Conservation (phyloP, 1,140 invertebrate species). For the Scaptomyza hsui region DNA sequence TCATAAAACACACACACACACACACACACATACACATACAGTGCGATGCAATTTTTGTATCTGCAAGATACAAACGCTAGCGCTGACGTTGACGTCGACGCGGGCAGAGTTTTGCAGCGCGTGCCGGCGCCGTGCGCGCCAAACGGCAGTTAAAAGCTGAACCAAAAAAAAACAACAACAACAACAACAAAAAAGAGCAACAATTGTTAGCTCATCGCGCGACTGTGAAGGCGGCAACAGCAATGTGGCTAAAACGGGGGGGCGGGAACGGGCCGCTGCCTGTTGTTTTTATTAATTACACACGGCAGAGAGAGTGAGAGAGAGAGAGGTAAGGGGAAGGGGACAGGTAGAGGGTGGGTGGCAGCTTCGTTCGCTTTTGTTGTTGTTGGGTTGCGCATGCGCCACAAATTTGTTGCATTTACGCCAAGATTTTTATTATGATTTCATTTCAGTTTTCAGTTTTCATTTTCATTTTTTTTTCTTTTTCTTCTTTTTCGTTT, state of each 20-base stretch:
- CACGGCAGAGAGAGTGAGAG: slow-evolving; percentile 12
- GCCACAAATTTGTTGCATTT: slow-evolving; percentile 58
- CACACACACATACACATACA: slow-evolving; percentile 10
- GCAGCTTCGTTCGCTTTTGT: slow-evolving; percentile 31
- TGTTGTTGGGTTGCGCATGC: slow-evolving; percentile 46
- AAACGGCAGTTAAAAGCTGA: slow-evolving; percentile 43
- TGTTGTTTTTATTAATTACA: slow-evolving; percentile 57
- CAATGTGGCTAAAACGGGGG: slow-evolving; percentile 17
- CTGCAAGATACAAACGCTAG: slow-evolving; percentile 44
- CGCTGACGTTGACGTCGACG: too few relatives aligned
- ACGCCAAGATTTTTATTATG: slow-evolving; percentile 54
- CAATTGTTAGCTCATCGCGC: slow-evolving; percentile 49
- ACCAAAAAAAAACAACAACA: slow-evolving; percentile 10
- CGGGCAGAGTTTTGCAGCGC: slow-evolving; percentile 27
- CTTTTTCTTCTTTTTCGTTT: slow-evolving; percentile 7
- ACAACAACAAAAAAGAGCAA: slow-evolving; percentile 6
- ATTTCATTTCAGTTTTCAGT: slow-evolving; percentile 35
- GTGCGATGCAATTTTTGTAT: slow-evolving; percentile 38
- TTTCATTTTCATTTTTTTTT: slow-evolving; percentile 39
- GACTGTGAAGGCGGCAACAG: slow-evolving; percentile 20
- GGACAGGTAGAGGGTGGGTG: too few relatives aligned
- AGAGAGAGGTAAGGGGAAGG: too few relatives aligned
- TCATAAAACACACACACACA: slow-evolving; percentile 38
- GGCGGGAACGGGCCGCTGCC: slow-evolving; percentile 16
- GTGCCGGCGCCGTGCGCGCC: slow-evolving; percentile 47